A percentile compares a stretch with the other conserved stretches of the same genome.
Evolutionary conservation across 2,113 vertebrate species (phyloP).

Genomic region (Candoia aspera): DNA sequence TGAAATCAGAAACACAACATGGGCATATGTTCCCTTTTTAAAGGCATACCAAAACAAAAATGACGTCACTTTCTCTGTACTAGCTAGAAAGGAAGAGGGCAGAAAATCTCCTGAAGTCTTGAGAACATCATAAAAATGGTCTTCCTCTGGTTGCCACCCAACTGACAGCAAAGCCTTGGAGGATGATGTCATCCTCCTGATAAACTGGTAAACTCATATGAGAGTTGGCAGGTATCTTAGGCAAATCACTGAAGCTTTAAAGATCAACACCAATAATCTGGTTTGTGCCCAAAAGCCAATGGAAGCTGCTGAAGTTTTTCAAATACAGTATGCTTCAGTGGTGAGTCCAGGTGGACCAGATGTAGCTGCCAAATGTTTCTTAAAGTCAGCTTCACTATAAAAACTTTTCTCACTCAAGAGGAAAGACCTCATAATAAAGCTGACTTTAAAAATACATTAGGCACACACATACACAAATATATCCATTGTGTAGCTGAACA

Average conservation of each 20-base stretch:
- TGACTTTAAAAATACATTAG: too few species aligned
- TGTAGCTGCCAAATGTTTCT: neutral
- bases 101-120: neutral
- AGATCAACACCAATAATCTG: neutral
- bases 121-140: neutral
- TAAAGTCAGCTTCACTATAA: neutral
- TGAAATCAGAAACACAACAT: neutral
- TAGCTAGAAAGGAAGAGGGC: neutral
- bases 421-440: too few species aligned
- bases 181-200: neutral
- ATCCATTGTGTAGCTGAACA: too few species aligned
- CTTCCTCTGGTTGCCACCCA: neutral
- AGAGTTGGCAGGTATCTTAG: neutral
- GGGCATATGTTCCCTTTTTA: neutral
- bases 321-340: neutral
- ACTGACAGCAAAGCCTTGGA: neutral
- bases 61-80: neutral
- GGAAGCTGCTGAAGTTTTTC: neutral
- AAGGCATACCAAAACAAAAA: neutral
- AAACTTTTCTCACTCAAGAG: too few species aligned
- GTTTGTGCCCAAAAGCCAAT: neutral
- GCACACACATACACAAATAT: too few species aligned
- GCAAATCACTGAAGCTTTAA: neutral
- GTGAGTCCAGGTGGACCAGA: neutral
- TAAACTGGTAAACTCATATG: neutral